Evolutionary conservation across 2,888 invertebrate genomes (phyloP), one percentile per base, ranked within the genome.

Genomic region (Catocala fraxini): DNA sequence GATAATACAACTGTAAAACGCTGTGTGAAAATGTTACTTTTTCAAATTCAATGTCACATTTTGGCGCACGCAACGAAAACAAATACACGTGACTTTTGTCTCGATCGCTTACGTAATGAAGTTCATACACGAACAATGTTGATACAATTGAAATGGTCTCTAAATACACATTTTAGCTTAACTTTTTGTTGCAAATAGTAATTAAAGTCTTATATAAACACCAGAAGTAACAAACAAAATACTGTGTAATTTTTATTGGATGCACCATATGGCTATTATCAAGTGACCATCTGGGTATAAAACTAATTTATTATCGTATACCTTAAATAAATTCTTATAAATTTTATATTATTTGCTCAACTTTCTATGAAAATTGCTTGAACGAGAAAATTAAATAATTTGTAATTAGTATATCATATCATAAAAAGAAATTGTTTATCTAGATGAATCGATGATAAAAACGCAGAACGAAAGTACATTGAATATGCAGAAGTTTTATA

Each of bases 401-500:
- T 6, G 35, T 9, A 39, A 39, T 39, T 39, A 9, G 35, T 39
- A 39, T 39, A 6, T 39, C 35, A 4, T 5, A 39, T 39, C 35
- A 9, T 6, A 2, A 0, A 6, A 39, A 7, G 4, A 39, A 39
- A 5, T 39, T 39, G 35, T 39, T 39, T 39, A 39, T 39, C 3
- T 39, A 4, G 7, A 7, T 39, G 9, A 39, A 39, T 6, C 35
- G 35, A 39, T 39, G 35, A 39, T 39, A 7, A 9, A 39, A 39
- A 39, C 6, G 6, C 35, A 39, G 35, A 39, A 6, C 6, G 6
- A 39, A 7, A 7, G 5, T 59, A 60, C 54, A 56, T 51, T 73
- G 65, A 68, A 68, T 65, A 68, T 64, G 48, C 57, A 71, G 62
- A 63, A 61, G 63, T 11, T 25, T 34, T 46, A 15, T 42, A 7